These are phyloP conservation scores for Butorides virescens DNA, from an alignment of 2,113 vertebrate genomes.

Conservation along the genomic window DNA sequence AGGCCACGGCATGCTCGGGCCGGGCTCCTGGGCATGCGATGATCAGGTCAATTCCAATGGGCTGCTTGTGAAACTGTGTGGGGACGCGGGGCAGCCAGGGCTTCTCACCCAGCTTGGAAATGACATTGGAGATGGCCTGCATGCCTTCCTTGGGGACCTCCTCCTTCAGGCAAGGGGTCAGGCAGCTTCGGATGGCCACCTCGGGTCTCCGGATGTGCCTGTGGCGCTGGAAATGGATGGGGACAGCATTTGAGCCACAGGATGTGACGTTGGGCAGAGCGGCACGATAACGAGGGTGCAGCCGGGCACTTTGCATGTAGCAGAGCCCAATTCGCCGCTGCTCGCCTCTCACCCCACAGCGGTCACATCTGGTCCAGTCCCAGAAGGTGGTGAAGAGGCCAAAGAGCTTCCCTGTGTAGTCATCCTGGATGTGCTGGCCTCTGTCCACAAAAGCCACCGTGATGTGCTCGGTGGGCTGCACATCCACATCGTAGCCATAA, in stretches of 20 bases:
- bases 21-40: slow-evolving; percentile 82
- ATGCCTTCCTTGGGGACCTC: not conserved
- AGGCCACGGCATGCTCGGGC: slow-evolving; percentile 83
- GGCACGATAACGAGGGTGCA: slow-evolving; percentile 78
- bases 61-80: slow-evolving; percentile 79
- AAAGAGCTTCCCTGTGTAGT: slow-evolving; percentile 8
- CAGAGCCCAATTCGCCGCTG: slow-evolving; percentile 89
- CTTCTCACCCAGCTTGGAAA: slow-evolving; percentile 65
- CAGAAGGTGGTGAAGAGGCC: slow-evolving; percentile 81
- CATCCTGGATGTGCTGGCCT: slow-evolving; percentile 16
- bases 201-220: slow-evolving; percentile 27
- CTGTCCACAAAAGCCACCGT: slow-evolving; percentile 50
- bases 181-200: slow-evolving; percentile 79
- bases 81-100: slow-evolving; percentile 63
- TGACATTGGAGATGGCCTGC: slow-evolving; percentile 61
- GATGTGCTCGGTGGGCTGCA: slow-evolving; percentile 75
- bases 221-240: not conserved
- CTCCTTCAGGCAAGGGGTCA: slow-evolving; percentile 59
- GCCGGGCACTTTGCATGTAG: slow-evolving; percentile 75
- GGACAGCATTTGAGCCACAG: slow-evolving; percentile 84
- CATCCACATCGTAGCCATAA: slow-evolving; percentile 86
- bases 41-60: slow-evolving; percentile 53
- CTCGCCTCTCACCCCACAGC: slow-evolving; percentile 84
- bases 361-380: slow-evolving; percentile 87
- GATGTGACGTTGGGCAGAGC: slow-evolving; percentile 64